A percentile compares a stretch with the other conserved stretches of the same genome.
These are phyloP conservation scores for Pogonognathellus flavescens DNA, from an alignment of 1,140 invertebrate species.

Conservation along the genomic window DNA sequence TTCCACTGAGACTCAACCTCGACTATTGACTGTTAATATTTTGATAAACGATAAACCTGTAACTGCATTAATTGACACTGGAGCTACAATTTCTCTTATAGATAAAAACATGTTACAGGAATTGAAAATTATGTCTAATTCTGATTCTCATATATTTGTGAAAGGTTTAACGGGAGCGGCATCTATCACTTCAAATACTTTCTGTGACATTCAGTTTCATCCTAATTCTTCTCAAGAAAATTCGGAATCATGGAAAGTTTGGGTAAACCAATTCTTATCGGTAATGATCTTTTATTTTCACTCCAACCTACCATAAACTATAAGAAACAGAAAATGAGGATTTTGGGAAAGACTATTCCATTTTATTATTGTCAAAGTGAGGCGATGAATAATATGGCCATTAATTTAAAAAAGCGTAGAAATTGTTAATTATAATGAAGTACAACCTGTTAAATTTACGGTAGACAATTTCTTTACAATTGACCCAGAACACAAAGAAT, in stretches of 20 bases:
- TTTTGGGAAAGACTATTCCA: too few relatives aligned
- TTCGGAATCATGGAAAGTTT: not conserved
- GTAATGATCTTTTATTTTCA: not conserved
- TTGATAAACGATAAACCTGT: not conserved
- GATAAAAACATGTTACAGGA: not conserved
- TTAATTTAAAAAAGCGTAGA: too few relatives aligned
- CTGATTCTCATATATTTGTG: not conserved
- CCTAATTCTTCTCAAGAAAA: not conserved
- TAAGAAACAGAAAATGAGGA: not conserved
- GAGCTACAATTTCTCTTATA: not conserved
- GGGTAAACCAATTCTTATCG: not conserved
- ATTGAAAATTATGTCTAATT: not conserved
- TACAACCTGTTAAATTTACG: not conserved
- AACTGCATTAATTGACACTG: not conserved
- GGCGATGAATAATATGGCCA: too few relatives aligned
- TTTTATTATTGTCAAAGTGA: too few relatives aligned
- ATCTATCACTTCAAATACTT: not conserved
- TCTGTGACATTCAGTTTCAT: not conserved
- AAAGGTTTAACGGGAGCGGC: not conserved
- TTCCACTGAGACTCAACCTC: too few relatives aligned
- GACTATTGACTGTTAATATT: not conserved
- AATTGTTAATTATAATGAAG: not conserved
- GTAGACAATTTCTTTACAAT: not conserved
- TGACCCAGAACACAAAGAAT: not conserved
- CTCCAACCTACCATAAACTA: not conserved